Evolutionary conservation across 2,113 vertebrate genomes (phyloP).

Genomic region (Erinaceus europaeus): DNA sequence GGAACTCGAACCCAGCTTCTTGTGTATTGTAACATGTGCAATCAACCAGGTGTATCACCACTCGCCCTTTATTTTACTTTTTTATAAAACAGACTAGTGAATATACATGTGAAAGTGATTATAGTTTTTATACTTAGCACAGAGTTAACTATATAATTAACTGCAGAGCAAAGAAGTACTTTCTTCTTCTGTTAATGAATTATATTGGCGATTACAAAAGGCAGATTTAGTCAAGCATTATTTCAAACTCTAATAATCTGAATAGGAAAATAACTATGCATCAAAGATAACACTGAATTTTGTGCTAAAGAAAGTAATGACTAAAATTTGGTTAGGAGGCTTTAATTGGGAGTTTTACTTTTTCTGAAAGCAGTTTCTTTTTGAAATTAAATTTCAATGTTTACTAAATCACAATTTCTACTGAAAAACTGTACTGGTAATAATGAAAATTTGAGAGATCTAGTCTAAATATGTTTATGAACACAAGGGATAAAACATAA

Average conservation of each 20-base stretch:
- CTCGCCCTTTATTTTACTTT: too few relatives aligned
- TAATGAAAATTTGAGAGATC: neutral
- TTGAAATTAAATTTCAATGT: conserved; percentile 46
- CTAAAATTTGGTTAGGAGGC: neutral
- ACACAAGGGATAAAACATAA: neutral
- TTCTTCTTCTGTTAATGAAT: conserved; percentile 3
- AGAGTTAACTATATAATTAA: neutral
- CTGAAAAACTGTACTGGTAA: neutral
- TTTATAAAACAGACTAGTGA: too few relatives aligned
- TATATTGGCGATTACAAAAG: conserved; percentile 3
- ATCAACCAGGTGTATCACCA: neutral
- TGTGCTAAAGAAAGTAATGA: conserved; percentile 10
- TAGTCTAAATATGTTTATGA: conserved; percentile 8
- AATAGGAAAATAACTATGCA: neutral
- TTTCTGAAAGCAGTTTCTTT: neutral
- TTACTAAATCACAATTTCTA: conserved; percentile 31
- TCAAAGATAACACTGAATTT: conserved; percentile 25
- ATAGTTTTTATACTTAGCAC: too few relatives aligned
- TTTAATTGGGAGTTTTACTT: conserved; percentile 9
- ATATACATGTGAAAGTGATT: neutral
- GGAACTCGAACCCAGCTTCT: neutral
- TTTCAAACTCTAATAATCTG: conserved; percentile 31
- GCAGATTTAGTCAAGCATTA: neutral
- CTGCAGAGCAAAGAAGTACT: neutral
- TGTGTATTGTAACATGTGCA: neutral